phyloP scores from a whole-genome alignment of 2,113 vertebrate genomes.

The Aphyosemion australe region DNA sequence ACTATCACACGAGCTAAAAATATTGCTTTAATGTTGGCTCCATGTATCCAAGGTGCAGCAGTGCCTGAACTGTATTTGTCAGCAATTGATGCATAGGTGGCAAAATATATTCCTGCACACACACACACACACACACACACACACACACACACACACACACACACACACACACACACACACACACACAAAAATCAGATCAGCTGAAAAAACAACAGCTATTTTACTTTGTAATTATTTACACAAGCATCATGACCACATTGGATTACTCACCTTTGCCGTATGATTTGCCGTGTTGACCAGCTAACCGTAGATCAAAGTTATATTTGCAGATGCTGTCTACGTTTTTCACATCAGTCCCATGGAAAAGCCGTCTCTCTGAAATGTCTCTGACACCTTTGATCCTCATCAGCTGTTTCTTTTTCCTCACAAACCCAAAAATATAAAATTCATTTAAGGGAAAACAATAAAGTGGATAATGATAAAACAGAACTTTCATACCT shows the following conservation, averaged over 20 bases:
- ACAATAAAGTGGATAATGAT: accelerated
- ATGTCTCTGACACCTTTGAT: conserved; percentile 71
- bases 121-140: conserved; percentile 26
- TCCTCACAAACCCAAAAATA: conserved; percentile 70
- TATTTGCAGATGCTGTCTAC: conserved; percentile 88
- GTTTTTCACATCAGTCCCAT: conserved; percentile 84
- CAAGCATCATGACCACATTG: too few species aligned
- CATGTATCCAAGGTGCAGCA: neutral
- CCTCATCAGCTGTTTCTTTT: conserved; percentile 87
- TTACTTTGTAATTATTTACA: neutral
- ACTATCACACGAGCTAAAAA: conserved; percentile 86
- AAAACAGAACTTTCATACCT: conserved; percentile 70
- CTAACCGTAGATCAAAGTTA: conserved; percentile 88
- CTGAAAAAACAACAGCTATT: too few species aligned
- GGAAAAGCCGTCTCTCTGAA: conserved; percentile 85
- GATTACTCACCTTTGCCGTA: conserved; percentile 83
- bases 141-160: conserved; percentile 16
- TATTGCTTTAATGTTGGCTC: conserved; percentile 68
- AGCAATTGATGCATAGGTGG: conserved; percentile 80
- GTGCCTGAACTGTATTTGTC: conserved; percentile 77
- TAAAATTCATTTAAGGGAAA: accelerated
- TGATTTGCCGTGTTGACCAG: conserved; percentile 68
- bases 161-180: conserved; percentile 30
- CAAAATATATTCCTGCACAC: conserved; percentile 87
- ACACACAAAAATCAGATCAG: neutral